phyloP scores from a whole-genome alignment of 2,888 invertebrate species.

The Megaustenia siamemsis region DNA sequence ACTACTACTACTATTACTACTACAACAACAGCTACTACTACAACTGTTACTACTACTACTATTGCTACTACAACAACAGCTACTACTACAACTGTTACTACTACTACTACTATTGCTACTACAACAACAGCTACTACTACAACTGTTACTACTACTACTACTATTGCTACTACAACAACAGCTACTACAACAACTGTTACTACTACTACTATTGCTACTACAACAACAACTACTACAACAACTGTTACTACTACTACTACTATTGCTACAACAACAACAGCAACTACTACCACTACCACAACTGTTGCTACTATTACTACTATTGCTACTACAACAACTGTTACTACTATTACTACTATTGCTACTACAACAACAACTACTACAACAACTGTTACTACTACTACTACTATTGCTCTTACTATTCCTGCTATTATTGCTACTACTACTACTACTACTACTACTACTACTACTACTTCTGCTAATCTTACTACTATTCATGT shows the following conservation, averaged over 20 bases:
- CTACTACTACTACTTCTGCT: not conserved
- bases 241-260: not conserved
- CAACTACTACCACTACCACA: not conserved
- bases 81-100: slow-evolving; percentile 2
- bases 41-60: slow-evolving; percentile 25
- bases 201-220: not conserved
- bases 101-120: not conserved
- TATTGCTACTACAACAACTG: not conserved
- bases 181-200: not conserved
- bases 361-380: not conserved
- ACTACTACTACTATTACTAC: slow-evolving; percentile 36
- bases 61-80: slow-evolving; percentile 16
- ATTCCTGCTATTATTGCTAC: not conserved
- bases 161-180: not conserved
- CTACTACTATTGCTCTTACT: slow-evolving; percentile 9
- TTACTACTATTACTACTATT: not conserved
- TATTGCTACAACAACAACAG: not conserved
- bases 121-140: not conserved
- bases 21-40: slow-evolving; percentile 23
- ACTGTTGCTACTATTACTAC: not conserved
- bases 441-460: slow-evolving; percentile 14
- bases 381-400: slow-evolving; percentile 8
- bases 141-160: not conserved
- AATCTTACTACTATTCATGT: not conserved
- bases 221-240: not conserved